Conservation (phyloP, 2,113 vertebrate species). For the Microcebus griseorufus region DNA sequence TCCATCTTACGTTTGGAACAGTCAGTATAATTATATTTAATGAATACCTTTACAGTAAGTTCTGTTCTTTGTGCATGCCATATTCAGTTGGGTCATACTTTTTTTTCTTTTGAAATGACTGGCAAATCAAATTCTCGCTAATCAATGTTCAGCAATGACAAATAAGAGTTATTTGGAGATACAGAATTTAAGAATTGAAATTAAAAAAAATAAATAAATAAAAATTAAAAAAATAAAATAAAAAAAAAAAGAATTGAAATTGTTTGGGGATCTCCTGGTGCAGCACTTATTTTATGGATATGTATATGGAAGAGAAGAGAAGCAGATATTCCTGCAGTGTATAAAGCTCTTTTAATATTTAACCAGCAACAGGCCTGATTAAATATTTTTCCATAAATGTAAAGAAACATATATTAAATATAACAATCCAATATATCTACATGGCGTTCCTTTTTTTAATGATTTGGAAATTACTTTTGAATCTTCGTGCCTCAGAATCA, state of each 20-base stretch:
- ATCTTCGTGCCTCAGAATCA: background rate
- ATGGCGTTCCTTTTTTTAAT: background rate
- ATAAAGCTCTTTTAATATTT: background rate
- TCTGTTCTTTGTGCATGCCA: background rate
- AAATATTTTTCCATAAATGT: background rate
- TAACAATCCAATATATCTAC: background rate
- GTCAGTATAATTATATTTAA: background rate
- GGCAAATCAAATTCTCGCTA: background rate
- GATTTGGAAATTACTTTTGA: background rate
- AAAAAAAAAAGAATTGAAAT: too few relatives aligned
- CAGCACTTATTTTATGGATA: background rate
- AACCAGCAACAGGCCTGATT: background rate
- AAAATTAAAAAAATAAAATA: too few relatives aligned
- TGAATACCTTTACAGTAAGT: background rate
- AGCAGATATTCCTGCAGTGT: background rate
- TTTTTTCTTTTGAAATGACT: background rate
- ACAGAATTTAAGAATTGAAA: background rate
- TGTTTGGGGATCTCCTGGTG: background rate
- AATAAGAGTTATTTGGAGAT: background rate
- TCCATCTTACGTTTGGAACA: background rate
- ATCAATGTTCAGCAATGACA: background rate
- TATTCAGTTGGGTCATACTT: background rate
- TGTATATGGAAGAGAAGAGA: background rate
- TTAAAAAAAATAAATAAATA: too few relatives aligned
- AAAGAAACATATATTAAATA: background rate